phyloP scores from a whole-genome alignment of 2,888 invertebrate genomes.

The Drosophila kokeensis region DNA sequence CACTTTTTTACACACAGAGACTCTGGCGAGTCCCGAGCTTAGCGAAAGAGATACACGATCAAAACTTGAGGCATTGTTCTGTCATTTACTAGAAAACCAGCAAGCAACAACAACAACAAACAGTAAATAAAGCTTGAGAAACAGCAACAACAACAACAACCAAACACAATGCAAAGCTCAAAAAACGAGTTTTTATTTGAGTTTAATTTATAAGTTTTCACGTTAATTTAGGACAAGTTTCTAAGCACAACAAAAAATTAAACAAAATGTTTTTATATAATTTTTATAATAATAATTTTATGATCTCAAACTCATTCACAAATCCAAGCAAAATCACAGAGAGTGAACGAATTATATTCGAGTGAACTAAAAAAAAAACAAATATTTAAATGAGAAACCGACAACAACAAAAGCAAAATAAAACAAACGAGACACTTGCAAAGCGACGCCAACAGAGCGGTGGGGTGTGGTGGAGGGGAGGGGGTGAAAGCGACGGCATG shows the following conservation, averaged over 20 bases:
- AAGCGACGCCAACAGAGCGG: constrained; percentile 39
- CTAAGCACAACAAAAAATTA: constrained; percentile 14
- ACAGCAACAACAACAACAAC: constrained; percentile 10
- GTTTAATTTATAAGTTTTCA: constrained; percentile 20
- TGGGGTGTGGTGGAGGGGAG: not conserved
- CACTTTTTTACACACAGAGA: constrained; percentile 11
- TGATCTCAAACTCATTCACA: constrained; percentile 48
- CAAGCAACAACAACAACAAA: constrained; percentile 9
- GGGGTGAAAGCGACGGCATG: constrained; percentile 72
- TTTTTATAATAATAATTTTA: constrained; percentile 5
- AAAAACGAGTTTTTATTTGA: constrained; percentile 45
- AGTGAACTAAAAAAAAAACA: constrained; percentile 2
- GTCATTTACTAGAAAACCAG: constrained; percentile 40
- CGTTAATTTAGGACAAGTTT: constrained; percentile 55
- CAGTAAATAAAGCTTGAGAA: constrained; percentile 34
- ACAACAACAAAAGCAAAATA: constrained; percentile 13
- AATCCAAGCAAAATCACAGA: constrained; percentile 7
- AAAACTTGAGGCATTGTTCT: constrained; percentile 51
- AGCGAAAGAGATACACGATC: constrained; percentile 23
- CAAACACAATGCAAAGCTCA: constrained; percentile 44
- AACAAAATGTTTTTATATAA: not conserved
- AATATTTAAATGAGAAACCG: constrained; percentile 27
- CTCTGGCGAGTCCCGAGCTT: constrained; percentile 6
- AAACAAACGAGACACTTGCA: constrained; percentile 26
- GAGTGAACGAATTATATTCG: constrained; percentile 37